Base-by-base conservation (phyloP, 2,113 vertebrate species). In the Colossoma macropomum region DNA sequence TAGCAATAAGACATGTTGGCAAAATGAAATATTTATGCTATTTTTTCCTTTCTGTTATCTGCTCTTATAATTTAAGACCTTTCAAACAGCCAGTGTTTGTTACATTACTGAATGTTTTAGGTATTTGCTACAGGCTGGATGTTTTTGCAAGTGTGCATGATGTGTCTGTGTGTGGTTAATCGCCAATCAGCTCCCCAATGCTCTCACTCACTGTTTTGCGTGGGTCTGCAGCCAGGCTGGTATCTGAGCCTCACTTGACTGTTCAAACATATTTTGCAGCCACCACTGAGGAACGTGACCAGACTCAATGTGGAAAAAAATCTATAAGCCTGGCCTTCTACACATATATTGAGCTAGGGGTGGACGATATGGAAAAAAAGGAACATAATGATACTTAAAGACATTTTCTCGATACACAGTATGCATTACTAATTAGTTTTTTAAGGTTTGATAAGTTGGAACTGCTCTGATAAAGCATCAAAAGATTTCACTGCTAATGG, bases 201-300 rank as follows among this genome's bases (percentile, higher is more conserved):
- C 32, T 74, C 25, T 79, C 62, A 28, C 7, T 70, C 41, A 62
- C 9, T 63, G 30, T 77, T 45, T 81, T 69, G 21, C 54, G 50
- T 72, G 66, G 60, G 77, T 75, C 15, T 30, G 52, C 4, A 65
- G 34, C 66, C 9, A 81, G 54, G 17, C 23, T 54, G 25, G n/a
- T 23, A 27, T 62, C 70, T 5, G 38, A 70, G 25, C 30, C 60
- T 59, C 60, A 80, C 77, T 66, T 41, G 65, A 66, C 68, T 63
- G 68, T 69, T 77, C 13, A 73, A 72, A 84, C 41, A 85, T 89
- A 86, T 88, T 89, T 86, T 88, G 82, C 41, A 72, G 73, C 76
- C 75, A 84, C 87, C 89, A 88, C 86, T 77, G 79, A 84, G 86
- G 90, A 90, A 91, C 88, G 89, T 92, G 93, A 93, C 87, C 89